Evolutionary conservation across 2,113 vertebrate genomes (phyloP), one percentile per base, ranked within the genome.

Genomic region (Nansenia antarctica): DNA sequence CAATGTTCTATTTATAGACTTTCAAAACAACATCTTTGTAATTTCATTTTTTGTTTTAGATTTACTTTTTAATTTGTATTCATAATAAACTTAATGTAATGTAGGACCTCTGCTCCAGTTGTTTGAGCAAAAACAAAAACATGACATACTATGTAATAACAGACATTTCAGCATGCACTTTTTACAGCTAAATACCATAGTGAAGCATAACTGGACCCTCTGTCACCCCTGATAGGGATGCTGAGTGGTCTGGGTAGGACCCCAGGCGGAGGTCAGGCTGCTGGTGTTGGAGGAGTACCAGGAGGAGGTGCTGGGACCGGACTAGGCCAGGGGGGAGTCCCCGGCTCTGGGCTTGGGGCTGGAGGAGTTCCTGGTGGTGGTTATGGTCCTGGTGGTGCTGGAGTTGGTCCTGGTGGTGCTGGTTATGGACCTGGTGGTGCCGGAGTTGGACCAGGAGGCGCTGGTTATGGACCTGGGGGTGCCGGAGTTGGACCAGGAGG

Each of bases 301-400:
- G 9, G 84, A 59, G 85, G 83, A 69, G 75, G 77, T 58, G 67
- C 73, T 39, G 86, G 82, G 30, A 62, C 15, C 55, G 84, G 73
- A 62, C 5, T 79, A 62, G 27, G 62, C 53, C 53, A 55, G 12
- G 24, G 54, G 15, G 54, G 22, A 31, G 54, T 24, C 14, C 26
- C 54, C 29, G 54, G 27, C 5, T 9, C 54, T 30, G 54, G 54
- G 14, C 54, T 30, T 29, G 54, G 54, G 14, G 8, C 22, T 27
- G 53, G 53, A 4, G 26, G 26, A 55, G 53, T 55, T 22, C 53
- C 53, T 55, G 26, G 53, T 27, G 11, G 18, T 49, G 45, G 45
- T 20, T 49, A 20, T n/a, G 20, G 26, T 24, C 53, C 22, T 1
- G 26, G 53, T 5, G 26, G 14, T 29, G 53, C 9, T 55, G 12